Conservation (phyloP, 35 echinoderm and acorn worm species). For the Amphiura filiformis region DNA sequence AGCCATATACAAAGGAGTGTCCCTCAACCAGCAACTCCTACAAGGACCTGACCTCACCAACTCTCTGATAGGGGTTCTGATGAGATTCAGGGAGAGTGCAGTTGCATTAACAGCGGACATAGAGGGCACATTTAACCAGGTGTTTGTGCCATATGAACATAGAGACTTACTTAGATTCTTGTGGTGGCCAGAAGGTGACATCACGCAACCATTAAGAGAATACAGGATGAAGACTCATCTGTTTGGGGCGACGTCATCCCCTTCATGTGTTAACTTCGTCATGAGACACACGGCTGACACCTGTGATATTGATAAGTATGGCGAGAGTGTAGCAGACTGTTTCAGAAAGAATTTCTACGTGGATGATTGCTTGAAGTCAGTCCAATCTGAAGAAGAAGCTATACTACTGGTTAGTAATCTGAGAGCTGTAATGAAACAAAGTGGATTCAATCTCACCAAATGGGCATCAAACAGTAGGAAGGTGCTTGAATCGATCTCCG, state of each 20-base stretch:
- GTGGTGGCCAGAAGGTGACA: no score
- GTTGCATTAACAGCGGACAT: conserved; percentile 64
- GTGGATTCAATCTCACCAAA: conserved; percentile 75
- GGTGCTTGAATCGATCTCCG: conserved; percentile 54
- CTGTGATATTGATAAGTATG: conserved; percentile 8
- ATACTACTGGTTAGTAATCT: not conserved
- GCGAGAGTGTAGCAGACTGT: not conserved
- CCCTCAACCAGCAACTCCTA: conserved; percentile 43
- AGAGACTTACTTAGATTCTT: conserved; percentile 43
- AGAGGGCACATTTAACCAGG: conserved; percentile 64
- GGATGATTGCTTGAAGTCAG: conserved; percentile 52
- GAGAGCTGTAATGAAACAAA: not conserved
- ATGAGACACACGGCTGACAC: conserved; percentile 6
- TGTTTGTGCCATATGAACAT: conserved; percentile 20
- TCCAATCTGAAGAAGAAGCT: conserved; percentile 16
- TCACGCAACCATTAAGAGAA: conserved; percentile 17
- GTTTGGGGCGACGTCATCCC: conserved; percentile 55
- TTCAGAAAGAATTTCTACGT: conserved; percentile 50
- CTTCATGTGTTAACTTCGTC: conserved; percentile 36
- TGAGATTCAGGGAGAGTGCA: conserved; percentile 39
- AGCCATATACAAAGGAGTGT: not conserved
- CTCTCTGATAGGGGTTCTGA: conserved; percentile 40
- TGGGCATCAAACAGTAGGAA: conserved; percentile 64
- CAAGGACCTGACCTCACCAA: conserved; percentile 73
- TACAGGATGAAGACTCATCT: conserved; percentile 60